Evolutionary conservation across 2,888 invertebrate genomes (phyloP), one percentile per base, ranked within the genome.

Genomic region (Mythimna lalbum): DNA sequence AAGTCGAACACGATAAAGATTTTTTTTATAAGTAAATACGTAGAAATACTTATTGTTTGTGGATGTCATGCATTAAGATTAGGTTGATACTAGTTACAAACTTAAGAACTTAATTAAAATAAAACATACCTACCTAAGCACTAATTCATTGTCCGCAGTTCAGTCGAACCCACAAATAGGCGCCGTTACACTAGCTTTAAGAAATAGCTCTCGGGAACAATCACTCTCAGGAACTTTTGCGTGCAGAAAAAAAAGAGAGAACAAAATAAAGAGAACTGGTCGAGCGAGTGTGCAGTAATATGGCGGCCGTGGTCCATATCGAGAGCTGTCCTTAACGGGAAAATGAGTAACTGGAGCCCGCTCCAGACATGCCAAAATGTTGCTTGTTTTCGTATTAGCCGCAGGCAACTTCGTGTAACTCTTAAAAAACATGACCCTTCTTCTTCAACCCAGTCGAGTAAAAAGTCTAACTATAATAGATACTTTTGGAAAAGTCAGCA

Each of bases 291-390:
- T 53, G 50, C n/a, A 55, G 63, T 23, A 60, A 76, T 53, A 77
- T 27, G 80, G 75, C 64, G 7, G 23, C 0, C 7, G 33, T 62
- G 57, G 49, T 49, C 69, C 63, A 50, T 68, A 59, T 60, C 60
- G 31, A 63, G 69, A 64, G 56, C 61, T 53, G 61, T 61, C 68
- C 67, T n/a, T 69, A 80, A 81, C 74, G 69, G 74, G 78, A 69
- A 59, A 60, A 47, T 68, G 55, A 69, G 69, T 77, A 55, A 69
- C 69, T 77, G 73, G 55, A 61, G 56, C 63, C 52, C 27, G 23
- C 21, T 56, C 47, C 59, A 63, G 72, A 63, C 68, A 65, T 36
- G 68, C 56, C 33, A 63, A 36, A 50, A 67, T 36, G 31, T 49
- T 49, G 59, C 27, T 10, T 47, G 31, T 27, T 27, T 31, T 17